These are phyloP conservation scores for Platalea minor DNA, from an alignment of 2,797 vertebrate species.

Conservation along the genomic window DNA sequence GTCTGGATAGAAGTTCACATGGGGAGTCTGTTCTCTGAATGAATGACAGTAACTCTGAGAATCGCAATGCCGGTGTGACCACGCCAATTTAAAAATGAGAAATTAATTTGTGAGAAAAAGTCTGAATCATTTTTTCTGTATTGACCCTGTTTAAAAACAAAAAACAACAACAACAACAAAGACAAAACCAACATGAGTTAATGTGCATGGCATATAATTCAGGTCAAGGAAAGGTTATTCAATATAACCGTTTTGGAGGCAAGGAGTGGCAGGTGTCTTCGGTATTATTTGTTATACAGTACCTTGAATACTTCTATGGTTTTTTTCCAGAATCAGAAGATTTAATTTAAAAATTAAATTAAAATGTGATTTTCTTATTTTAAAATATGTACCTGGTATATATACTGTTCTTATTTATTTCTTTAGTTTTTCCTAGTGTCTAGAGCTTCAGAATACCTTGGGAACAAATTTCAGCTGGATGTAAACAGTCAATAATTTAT, in stretches of 20 bases:
- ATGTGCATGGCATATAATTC: neutral
- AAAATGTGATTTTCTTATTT: neutral
- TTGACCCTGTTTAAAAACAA: neutral
- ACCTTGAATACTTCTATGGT: neutral
- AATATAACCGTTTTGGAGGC: neutral
- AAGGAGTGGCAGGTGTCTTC: neutral
- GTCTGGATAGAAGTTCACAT: neutral
- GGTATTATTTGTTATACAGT: neutral
- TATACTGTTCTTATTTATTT: neutral
- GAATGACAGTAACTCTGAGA: neutral
- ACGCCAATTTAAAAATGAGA: neutral
- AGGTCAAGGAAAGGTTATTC: neutral
- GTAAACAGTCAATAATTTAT: neutral
- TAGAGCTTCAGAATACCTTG: neutral
- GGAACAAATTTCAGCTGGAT: neutral
- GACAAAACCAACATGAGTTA: neutral
- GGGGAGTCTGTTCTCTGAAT: neutral
- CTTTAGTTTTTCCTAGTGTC: neutral
- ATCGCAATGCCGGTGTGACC: neutral
- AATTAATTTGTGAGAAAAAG: neutral
- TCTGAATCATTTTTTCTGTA: neutral
- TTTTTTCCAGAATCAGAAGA: neutral
- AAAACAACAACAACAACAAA: too few relatives aligned
- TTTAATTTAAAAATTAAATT: neutral
- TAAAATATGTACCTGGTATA: neutral